phyloP scores from a whole-genome alignment of 2,113 vertebrate species.

The Poeciliopsis occidentalis region DNA sequence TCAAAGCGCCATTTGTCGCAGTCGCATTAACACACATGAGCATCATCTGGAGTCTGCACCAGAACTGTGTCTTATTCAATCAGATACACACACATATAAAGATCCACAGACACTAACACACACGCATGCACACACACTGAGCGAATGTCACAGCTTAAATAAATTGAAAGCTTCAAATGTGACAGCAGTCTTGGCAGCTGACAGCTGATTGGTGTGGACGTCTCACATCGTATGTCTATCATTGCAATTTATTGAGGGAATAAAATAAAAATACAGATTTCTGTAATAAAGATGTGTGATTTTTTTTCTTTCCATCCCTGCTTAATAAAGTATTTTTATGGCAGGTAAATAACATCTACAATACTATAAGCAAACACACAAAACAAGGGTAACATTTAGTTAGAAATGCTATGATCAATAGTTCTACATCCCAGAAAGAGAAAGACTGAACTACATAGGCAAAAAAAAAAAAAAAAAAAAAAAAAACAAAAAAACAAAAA shows the following conservation, averaged over 20 bases:
- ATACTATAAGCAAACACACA: neutral
- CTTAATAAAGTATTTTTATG: neutral
- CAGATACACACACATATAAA: neutral
- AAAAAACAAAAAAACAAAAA: neutral
- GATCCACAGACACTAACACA: slow-evolving; percentile 6
- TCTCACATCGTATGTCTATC: slow-evolving; percentile 14
- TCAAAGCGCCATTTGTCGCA: slow-evolving; percentile 54
- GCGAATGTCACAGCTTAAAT: slow-evolving; percentile 22
- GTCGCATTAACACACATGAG: slow-evolving; percentile 65
- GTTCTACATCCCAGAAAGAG: slow-evolving; percentile 8
- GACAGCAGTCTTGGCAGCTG: slow-evolving; percentile 39
- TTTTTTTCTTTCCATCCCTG: neutral
- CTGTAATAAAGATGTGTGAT: neutral
- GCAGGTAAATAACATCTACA: neutral
- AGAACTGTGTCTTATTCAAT: slow-evolving; percentile 13
- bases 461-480: neutral
- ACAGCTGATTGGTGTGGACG: slow-evolving; percentile 21
- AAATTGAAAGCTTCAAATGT: slow-evolving; percentile 34
- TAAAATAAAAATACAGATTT: neutral
- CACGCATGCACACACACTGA: slow-evolving; percentile 4
- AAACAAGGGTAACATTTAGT: neutral
- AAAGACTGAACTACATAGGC: neutral
- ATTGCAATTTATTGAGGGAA: neutral
- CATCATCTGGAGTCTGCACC: slow-evolving; percentile 61
- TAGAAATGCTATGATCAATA: neutral